Base-by-base conservation (phyloP, 2,888 invertebrate genomes). In the Ceriagrion tenellum region DNA sequence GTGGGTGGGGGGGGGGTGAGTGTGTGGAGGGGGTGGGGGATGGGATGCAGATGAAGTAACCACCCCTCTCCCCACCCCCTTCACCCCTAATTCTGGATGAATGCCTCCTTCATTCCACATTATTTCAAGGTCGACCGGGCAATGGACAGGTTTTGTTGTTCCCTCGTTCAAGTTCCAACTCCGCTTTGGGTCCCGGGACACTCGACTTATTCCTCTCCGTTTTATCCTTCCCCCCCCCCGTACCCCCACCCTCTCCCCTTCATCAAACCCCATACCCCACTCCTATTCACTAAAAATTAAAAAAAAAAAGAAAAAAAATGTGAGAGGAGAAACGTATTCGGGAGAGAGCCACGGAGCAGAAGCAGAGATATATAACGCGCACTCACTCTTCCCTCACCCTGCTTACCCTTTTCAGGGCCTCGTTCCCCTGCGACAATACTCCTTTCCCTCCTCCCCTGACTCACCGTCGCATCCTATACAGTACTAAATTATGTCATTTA, bases 71-170 rank as follows among this genome's bases (percentile, higher is more conserved):
- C n/a, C n/a, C 69, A n/a, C 69, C 69, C 30, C 74, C 74, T 55
- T 26, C 69, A 1, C 30, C 35, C 69, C 47, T 74, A 35, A 93
- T 93, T 93, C 93, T 93, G 93, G 93, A 74, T 74, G 93, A 93
- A 93, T 93, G 93, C 93, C 93, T 93, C 93, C 69, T 47, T 69
- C 69, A 93, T 93, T 93, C 93, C 93, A 93, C 93, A 93, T 93
- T 93, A 93, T 93, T 93, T 93, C 93, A 93, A 93, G 93, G 93
- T 74, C 93, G 69, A 93, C 93, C 93, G 69, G 93, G 93, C 93
- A 93, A 93, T 93, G 93, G 93, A 93, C 93, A 69, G 93, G 93
- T 93, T 93, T 93, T 47, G 93, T 93, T 93, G 93, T 93, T 93
- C 93, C 69, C 69, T 69, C 93, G 63, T 59, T 35, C 63, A 56